Base-by-base conservation (phyloP, 2,888 invertebrate species). In the Ichneumoninae sp. region DNA sequence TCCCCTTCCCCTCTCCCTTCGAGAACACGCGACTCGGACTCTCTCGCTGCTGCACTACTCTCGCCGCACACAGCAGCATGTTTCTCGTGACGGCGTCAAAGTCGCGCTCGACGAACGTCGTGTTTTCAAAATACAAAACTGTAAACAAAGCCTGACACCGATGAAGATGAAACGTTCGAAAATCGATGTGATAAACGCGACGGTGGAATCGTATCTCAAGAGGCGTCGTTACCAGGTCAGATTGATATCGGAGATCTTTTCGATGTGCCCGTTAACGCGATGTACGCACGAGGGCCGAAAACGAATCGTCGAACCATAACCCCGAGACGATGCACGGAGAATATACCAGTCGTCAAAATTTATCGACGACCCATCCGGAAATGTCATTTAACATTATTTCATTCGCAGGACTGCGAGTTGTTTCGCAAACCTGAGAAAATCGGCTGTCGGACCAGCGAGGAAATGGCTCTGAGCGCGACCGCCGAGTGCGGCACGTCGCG, bases 401-500 rank as follows among this genome's bases (percentile, higher is more conserved):
- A 85, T 84, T 85, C 90, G 40, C 89, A 96, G 96, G 95, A 96
- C 89, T 94, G 94, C 85, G 96, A 96, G 89, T 93, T 95, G 85
- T 95, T 95, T 90, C 95, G 95, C 76, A 95, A 95, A 90, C 94
- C 94, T 1, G 95, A 95, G 85, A 95, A 94, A 88, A 94, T 94
- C 66, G 90, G 95, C 85, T 95, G 95, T 91, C 95, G 95, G 92
- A 96, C 92, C 94, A 91, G 95, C 95, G 96, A 96, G 93, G 96
- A 96, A 92, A 96, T 97, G 95, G 95, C 96, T 33, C 95, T 97
- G 6, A 95, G 95, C 78, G 96, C 96, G 87, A 95, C 96, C 91
- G 95, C 97, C 40, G 96, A 97, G 88, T 96, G 95, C 89, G 97
- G 97, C 92, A 94, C 96, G 16, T 96, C 97, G 90, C 95, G 96